A percentile compares a stretch with the other conserved stretches of the same genome.
Evolutionary conservation across 2,797 vertebrate species (phyloP).

Genomic region (Sebastolobus alascanus): DNA sequence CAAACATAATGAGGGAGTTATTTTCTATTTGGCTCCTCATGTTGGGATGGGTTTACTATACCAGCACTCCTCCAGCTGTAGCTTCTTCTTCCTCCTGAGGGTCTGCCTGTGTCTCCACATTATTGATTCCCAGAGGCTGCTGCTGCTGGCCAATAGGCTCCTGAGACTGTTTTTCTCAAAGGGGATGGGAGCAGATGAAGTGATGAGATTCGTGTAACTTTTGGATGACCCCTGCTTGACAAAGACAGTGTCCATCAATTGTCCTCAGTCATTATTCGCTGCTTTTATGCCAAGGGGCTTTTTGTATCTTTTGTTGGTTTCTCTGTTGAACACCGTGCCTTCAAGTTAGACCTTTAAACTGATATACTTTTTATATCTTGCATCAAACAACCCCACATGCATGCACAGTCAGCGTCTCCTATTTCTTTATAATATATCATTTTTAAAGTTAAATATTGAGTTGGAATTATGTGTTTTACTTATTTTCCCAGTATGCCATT

Average conservation of each 20-base stretch:
- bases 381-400: slow-evolving; percentile 8
- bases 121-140: slow-evolving; percentile 84
- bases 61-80: slow-evolving; percentile 48
- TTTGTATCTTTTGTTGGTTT: slow-evolving; percentile 86
- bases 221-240: slow-evolving; percentile 96
- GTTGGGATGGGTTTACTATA: slow-evolving; percentile 14
- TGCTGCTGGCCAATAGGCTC: slow-evolving; percentile 77
- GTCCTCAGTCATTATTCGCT: slow-evolving; percentile 84
- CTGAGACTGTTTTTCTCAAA: slow-evolving; percentile 69
- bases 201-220: slow-evolving; percentile 97
- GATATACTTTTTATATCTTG: slow-evolving; percentile 23
- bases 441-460: not conserved
- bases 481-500: not conserved
- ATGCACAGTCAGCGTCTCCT: rapidly evolving
- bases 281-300: slow-evolving; percentile 85
- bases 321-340: slow-evolving; percentile 78
- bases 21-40: not conserved
- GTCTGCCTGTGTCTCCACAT: slow-evolving; percentile 73
- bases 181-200: slow-evolving; percentile 80
- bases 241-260: slow-evolving; percentile 93
- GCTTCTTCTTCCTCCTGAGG: slow-evolving; percentile 60
- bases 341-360: slow-evolving; percentile 65
- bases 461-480: not conserved
- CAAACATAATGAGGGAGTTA: slow-evolving; percentile 2
- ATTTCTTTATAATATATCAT: not conserved